Evolutionary conservation across 2,113 vertebrate genomes (phyloP).

Genomic region (Morone chrysops): DNA sequence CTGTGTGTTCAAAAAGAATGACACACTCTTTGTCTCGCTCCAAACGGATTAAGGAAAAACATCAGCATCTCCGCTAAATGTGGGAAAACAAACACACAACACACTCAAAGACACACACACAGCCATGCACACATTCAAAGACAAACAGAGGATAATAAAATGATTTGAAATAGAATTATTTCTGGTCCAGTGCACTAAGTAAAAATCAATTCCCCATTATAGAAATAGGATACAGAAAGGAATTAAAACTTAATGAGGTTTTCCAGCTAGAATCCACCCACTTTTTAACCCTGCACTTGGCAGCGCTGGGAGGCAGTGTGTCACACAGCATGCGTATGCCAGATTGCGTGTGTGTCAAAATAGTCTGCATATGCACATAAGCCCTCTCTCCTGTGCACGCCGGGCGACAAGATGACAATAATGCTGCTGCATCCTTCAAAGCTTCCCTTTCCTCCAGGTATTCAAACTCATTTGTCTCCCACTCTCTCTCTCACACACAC

Average conservation of each 20-base stretch:
- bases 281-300: conserved; percentile 59
- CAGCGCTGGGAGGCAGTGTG: conserved; percentile 40
- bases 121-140: conserved; percentile 28
- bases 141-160: conserved; percentile 71
- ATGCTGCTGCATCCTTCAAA: conserved; percentile 63
- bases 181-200: conserved; percentile 81
- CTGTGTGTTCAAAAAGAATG: conserved; percentile 36
- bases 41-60: conserved; percentile 57
- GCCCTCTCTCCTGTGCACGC: conserved; percentile 17
- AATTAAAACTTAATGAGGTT: conserved; percentile 87
- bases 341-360: conserved; percentile 32
- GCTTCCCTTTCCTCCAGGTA: conserved; percentile 63
- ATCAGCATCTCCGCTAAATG: conserved; percentile 37
- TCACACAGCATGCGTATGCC: conserved; percentile 13
- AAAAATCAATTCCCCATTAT: conserved; percentile 85
- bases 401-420: conserved; percentile 60
- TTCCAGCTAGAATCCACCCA: conserved; percentile 79
- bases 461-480: conserved; percentile 59
- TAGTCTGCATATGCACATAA: neutral
- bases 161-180: conserved; percentile 85
- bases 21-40: conserved; percentile 34
- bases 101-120: conserved; percentile 6
- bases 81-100: conserved; percentile 10
- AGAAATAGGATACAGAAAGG: conserved; percentile 84
- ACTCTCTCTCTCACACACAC: neutral